A percentile compares a stretch with the other conserved stretches of the same genome.
phyloP scores from a whole-genome alignment of 2,797 vertebrate genomes.

The Sebastes iracundus region DNA sequence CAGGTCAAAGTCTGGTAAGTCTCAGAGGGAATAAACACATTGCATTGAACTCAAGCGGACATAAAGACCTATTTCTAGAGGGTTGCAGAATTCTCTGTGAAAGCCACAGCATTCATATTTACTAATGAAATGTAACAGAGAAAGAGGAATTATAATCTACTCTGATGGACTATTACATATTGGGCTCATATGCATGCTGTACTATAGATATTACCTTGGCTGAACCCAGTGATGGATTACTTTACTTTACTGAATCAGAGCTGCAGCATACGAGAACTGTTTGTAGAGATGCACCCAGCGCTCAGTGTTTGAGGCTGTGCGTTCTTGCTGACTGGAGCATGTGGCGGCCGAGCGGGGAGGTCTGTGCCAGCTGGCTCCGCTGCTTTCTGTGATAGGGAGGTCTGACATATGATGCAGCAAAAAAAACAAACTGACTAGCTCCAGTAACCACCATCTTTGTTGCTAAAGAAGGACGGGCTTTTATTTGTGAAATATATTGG shows the following conservation, averaged over 20 bases:
- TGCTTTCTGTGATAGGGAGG: conserved; percentile 16
- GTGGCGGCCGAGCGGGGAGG: conserved; percentile 22
- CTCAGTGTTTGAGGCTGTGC: conserved; percentile 12
- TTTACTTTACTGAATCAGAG: not conserved
- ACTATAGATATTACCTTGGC: conserved; percentile 1
- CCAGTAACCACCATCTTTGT: not conserved
- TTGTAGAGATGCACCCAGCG: conserved; percentile 14
- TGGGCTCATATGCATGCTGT: not conserved
- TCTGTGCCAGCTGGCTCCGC: conserved; percentile 50
- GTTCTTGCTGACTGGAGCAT: conserved; percentile 57
- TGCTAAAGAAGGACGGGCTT: not conserved
- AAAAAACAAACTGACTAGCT: conserved; percentile 16
- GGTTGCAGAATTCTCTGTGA: not conserved
- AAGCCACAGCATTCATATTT: conserved; percentile 18
- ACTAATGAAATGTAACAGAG: not conserved
- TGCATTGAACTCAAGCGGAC: not conserved
- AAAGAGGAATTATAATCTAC: conserved; percentile 27
- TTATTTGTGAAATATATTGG: not conserved
- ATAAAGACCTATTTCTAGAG: not conserved
- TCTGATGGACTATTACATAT: conserved; percentile 10
- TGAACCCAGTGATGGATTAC: conserved; percentile 28
- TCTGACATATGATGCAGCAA: conserved; percentile 59
- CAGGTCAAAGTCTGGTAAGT: not conserved
- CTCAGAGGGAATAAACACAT: not conserved
- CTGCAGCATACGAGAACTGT: not conserved